Evolutionary conservation across 2,797 vertebrate genomes (phyloP), one percentile per base, ranked within the genome.

Genomic region (Mormyrops boulengeri): DNA sequence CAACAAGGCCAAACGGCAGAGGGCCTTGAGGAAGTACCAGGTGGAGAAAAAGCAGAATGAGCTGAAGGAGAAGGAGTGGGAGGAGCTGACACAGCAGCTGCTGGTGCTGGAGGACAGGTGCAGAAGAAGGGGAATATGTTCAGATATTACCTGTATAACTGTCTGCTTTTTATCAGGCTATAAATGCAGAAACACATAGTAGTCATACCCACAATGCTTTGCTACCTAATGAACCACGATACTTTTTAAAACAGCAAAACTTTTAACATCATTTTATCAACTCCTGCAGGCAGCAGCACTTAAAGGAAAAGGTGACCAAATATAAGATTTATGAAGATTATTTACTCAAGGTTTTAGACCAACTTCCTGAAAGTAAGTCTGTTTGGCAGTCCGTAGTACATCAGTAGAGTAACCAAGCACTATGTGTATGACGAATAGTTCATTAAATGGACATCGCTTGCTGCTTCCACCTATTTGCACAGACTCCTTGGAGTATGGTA

Each of bases 261-360:
- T 2, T 34, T 60, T 87, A 19, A 14, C 38, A n/a, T 53, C 2
- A 90, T 88, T 55, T 26, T 26, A 73, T 60, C 6, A 4, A 91
- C 0, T 90, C 92, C 90, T 52, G 91, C 93, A 97, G 96, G 84
- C 94, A 96, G 86, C 90, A 93, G 53, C 89, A 91, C 85, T 93
- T 97, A 91, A 95, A 95, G 91, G 94, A 93, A 38, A 93, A 92
- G 88, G 91, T 95, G 50, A 77, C 90, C 90, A 96, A 95, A 91
- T 93, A 96, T n/a, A 94, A 95, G 94, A 91, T 91, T 11, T 96
- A 93, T 60, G 94, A 97, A 92, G 93, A 96, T 92, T 97, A 96
- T 90, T 90, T 97, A 90, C 91, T 94, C 90, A 95, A 96, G 94
- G 95, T 95, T 34, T 88, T 95, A 3, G 93, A 96, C 91, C 92